Base-by-base conservation (phyloP, 2,797 vertebrate species). In the Platalea minor region DNA sequence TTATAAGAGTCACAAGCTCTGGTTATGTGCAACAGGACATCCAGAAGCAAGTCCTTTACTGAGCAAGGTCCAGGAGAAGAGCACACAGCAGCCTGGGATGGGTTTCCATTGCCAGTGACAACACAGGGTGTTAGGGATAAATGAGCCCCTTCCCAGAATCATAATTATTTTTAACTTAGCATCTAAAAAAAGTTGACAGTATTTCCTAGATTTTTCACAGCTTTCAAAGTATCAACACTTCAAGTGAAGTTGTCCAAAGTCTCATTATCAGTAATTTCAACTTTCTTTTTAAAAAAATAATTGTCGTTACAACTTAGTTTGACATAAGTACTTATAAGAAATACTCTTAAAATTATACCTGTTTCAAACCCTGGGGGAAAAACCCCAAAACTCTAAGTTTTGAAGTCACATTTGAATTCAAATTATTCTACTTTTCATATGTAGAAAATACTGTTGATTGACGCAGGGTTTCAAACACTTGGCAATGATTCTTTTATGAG, bases 341-440 rank as follows among this genome's bases (percentile, higher is more conserved):
- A 4, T 9, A 4, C 23, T 46, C 25, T 68, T 54, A 24, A 92
- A 94, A 79, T 69, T 5, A 61, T 11, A 54, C 23, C 29, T 79
- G 13, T 53, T 85, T 91, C 33, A 73, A 74, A 54, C 41, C 39
- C 17, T 17, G 10, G 7, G 17, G 45, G 19, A 7, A 51, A 53
- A 67, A 0, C 1, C 2, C 4, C 1, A 3, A 61, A 89, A 57
- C 39, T 33, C 63, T 17, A 13, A 1, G 0, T 60, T 88, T 46
- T 68, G 16, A 93, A 88, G 48, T 20, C 28, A 57, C 5, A 0
- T 89, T 78, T 57, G 17, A 80, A 92, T 94, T 77, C n/a, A 68
- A 88, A 90, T 79, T 68, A 50, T 68, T 75, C 65, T 72, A 5
- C 25, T 68, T 88, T 90, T 50, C 35, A 13, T 28, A 5, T 4